phyloP scores from a whole-genome alignment of 2,888 invertebrate genomes.

The Napeogenes sylphis region DNA sequence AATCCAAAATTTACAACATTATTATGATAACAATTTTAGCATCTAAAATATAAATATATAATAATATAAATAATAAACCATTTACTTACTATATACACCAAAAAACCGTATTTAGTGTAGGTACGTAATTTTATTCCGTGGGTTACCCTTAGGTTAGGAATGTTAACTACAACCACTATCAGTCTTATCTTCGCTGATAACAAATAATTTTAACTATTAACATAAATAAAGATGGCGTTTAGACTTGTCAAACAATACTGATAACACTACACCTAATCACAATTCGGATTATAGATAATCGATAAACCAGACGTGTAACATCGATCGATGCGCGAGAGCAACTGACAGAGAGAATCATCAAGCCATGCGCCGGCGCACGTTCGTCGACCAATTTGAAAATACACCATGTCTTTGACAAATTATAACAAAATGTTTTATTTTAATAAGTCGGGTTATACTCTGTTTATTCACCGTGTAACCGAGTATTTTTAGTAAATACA shows the following conservation, averaged over 20 bases:
- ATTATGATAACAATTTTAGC: too few species aligned
- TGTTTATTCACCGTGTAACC: slow-evolving; percentile 70
- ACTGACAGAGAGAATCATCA: slow-evolving; percentile 64
- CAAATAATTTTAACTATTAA: slow-evolving; percentile 42
- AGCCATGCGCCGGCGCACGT: slow-evolving; percentile 65
- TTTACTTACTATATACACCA: background rate
- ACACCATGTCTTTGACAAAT: slow-evolving; percentile 20
- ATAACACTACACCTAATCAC: slow-evolving; percentile 32
- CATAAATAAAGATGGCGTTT: slow-evolving; percentile 37
- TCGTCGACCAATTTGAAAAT: slow-evolving; percentile 48
- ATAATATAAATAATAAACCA: too few species aligned
- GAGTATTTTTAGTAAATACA: slow-evolving; percentile 72
- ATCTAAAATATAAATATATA: too few species aligned
- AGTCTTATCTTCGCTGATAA: slow-evolving; percentile 54
- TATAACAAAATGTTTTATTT: slow-evolving; percentile 21
- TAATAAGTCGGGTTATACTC: slow-evolving; percentile 35
- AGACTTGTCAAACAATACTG: slow-evolving; percentile 34
- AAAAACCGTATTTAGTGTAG: slow-evolving; percentile 5
- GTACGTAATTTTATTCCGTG: slow-evolving; percentile 20
- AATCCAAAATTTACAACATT: too few species aligned
- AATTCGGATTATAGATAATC: slow-evolving; percentile 26
- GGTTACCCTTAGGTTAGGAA: slow-evolving; percentile 28
- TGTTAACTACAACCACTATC: slow-evolving; percentile 56
- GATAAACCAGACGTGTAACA: slow-evolving; percentile 35
- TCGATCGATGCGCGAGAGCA: slow-evolving; percentile 66